Evolutionary conservation across 92 coral and sea anemone species (phyloP).

Genomic region (Anthopleura xanthogrammica): DNA sequence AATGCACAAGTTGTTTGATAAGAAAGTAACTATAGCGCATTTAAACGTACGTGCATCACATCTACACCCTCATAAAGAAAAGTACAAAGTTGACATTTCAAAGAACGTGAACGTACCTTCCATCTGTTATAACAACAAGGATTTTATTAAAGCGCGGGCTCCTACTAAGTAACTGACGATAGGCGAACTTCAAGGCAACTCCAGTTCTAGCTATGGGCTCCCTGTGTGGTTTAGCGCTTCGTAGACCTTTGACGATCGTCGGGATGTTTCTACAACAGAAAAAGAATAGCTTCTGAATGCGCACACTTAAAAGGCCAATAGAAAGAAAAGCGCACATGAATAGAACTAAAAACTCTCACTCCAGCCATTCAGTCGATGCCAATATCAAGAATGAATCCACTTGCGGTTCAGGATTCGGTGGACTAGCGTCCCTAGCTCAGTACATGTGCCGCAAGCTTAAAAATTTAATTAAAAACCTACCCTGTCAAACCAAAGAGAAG

Average conservation of each 20-base stretch:
- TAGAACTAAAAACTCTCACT: not conserved
- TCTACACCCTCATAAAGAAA: not conserved
- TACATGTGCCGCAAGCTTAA: too few relatives aligned
- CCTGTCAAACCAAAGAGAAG: constrained; percentile 24
- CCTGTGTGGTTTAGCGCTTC: constrained; percentile 1
- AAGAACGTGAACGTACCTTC: not conserved
- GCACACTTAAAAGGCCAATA: too few relatives aligned
- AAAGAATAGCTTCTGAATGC: not conserved
- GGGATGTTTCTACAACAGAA: not conserved
- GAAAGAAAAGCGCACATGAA: not conserved
- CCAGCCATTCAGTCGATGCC: too few relatives aligned
- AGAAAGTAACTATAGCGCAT: too few relatives aligned
- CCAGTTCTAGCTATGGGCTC: constrained; percentile 18
- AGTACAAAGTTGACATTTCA: too few relatives aligned
- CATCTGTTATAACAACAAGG: constrained; percentile 26
- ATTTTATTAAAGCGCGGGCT: constrained; percentile 24
- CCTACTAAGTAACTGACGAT: not conserved
- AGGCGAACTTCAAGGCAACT: constrained; percentile 13
- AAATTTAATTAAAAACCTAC: not conserved
- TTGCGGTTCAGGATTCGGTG: too few relatives aligned
- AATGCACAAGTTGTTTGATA: too few relatives aligned
- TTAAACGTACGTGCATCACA: too few relatives aligned
- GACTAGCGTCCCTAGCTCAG: too few relatives aligned
- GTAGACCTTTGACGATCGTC: constrained; percentile 2
- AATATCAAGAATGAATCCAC: too few relatives aligned